Evolutionary conservation across 1,140 invertebrate species (phyloP).

Genomic region (Conus betulinus): DNA sequence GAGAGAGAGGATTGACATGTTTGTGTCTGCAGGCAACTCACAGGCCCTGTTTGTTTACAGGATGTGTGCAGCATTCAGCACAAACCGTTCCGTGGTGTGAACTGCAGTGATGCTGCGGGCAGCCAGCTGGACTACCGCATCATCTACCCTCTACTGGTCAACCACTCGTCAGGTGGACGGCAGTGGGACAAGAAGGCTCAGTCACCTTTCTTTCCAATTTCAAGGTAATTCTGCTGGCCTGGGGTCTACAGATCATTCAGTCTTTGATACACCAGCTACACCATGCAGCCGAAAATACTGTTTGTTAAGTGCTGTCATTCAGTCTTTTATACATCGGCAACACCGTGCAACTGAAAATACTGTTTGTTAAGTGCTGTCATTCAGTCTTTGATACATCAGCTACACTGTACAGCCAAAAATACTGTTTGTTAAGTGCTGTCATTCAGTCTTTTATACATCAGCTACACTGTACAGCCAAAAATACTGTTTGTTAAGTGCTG

Average conservation of each 20-base stretch:
- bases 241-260: background rate
- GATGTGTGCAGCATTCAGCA: constrained; percentile 69
- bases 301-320: too few species aligned
- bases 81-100: constrained; percentile 74
- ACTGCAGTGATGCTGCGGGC: constrained; percentile 77
- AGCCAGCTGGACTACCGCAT: constrained; percentile 63
- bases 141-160: constrained; percentile 53
- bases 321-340: background rate
- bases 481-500: too few species aligned
- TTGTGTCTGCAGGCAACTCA: too few species aligned
- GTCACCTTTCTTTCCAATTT: constrained; percentile 75
- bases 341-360: background rate
- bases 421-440: too few species aligned
- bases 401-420: background rate
- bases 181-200: constrained; percentile 66
- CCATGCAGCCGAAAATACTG: background rate
- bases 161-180: constrained; percentile 59
- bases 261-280: background rate
- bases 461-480: background rate
- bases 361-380: too few species aligned
- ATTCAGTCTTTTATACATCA: background rate
- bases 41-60: constrained; percentile 32
- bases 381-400: background rate
- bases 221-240: constrained; percentile 53
- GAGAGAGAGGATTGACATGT: too few species aligned